Conservation (phyloP, 2,888 invertebrate species). For the Drosophila aldrichi region DNA sequence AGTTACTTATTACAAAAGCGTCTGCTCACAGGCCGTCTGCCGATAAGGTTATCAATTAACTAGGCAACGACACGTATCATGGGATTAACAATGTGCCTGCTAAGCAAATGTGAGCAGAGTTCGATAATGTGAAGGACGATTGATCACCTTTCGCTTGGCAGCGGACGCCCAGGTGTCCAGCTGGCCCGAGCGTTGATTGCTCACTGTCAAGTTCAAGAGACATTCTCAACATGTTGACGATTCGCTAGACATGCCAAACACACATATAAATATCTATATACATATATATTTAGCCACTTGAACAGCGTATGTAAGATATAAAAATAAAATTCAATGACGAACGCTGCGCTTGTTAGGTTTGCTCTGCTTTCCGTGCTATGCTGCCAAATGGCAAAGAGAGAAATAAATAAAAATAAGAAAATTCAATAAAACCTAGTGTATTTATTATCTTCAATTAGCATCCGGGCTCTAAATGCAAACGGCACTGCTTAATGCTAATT, state of each 20-base stretch:
- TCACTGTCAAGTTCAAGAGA: constrained; percentile 60
- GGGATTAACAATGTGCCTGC: not conserved
- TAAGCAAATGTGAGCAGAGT: not conserved
- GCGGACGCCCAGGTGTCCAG: constrained; percentile 28
- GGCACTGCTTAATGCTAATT: not conserved
- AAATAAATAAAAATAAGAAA: constrained; percentile 7
- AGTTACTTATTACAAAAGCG: constrained; percentile 4
- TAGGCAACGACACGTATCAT: constrained; percentile 12
- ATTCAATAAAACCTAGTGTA: constrained; percentile 3
- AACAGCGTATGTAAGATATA: constrained; percentile 28
- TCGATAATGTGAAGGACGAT: constrained; percentile 34
- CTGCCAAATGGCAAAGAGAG: constrained; percentile 57
- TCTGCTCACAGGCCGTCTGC: constrained; percentile 6
- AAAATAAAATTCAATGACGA: constrained; percentile 71
- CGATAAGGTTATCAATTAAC: constrained; percentile 42
- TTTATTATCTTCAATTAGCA: constrained; percentile 27
- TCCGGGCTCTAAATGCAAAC: constrained; percentile 12
- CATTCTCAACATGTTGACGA: constrained; percentile 28
- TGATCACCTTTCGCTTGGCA: constrained; percentile 24
- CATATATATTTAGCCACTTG: constrained; percentile 5
- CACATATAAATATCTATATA: constrained; percentile 3
- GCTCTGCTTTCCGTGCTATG: constrained; percentile 58
- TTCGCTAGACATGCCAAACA: not conserved
- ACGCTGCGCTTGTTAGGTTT: constrained; percentile 54
- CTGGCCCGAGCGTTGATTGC: constrained; percentile 16